Base-by-base conservation (phyloP, 2,797 vertebrate genomes). In the Microtus obscurus region DNA sequence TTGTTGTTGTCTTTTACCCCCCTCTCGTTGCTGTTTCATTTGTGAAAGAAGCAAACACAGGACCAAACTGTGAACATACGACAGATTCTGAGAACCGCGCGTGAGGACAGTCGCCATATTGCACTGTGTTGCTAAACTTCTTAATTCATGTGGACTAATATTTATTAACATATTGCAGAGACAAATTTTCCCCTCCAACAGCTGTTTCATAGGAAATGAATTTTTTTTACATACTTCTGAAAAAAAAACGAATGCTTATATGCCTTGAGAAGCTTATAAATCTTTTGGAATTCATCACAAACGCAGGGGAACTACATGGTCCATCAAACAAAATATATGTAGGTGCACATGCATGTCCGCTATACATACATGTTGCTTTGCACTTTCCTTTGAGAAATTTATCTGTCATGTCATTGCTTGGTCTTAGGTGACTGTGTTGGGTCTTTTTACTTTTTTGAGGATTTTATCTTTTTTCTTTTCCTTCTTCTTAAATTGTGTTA, bases 11-110 rank as follows among this genome's bases (percentile, higher is more conserved):
- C n/a, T 8, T 87, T 94, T 93, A 37, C 11, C 3, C 3, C 23
- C 2, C 69, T 69, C 89, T 63, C 71, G 76, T 71, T 78, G 65
- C 82, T 81, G n/a, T 67, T 91, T 89, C 71, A 25, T 90, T 96
- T 93, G 86, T 91, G 89, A 96, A 91, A 65, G 5, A 67, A 92
- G 96, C 61, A 95, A 96, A 95, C 74, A 76, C 0, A 63, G 69
- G 91, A 65, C 56, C 91, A 45, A 86, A 90, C 81, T 77, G 87
- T 86, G 93, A 92, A 81, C 67, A 78, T 63, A 51, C 74, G 86
- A 91, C 69, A 91, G 56, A 95, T 82, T 95, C 67, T 9, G 31
- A 82, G 76, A 53, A 23, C 78, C 1, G 23, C 13, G 0, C 1
- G 0, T 2, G 61, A 56, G 89, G 29, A 63, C 19, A 34, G n/a